Evolutionary conservation across 2,113 vertebrate genomes (phyloP), one percentile per base, ranked within the genome.

Genomic region (Kobus ellipsiprymnus): DNA sequence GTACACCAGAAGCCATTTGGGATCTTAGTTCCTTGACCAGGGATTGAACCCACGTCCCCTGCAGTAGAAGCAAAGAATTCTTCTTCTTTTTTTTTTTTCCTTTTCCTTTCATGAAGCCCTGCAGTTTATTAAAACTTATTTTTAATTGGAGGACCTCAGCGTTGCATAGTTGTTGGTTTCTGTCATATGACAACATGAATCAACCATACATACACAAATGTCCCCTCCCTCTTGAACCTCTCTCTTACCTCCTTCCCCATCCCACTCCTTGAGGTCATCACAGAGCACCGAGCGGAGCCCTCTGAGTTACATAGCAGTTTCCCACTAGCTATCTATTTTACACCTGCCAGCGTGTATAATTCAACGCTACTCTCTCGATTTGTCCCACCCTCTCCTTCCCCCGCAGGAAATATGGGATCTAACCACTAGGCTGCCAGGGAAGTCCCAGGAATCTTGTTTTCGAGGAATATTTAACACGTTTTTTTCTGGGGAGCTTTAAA

Each of bases 401-500:
- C 40, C 1, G 0, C 12, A 44, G 23, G 40, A 44, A 25, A 44
- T 44, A 27, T 0, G 71, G 71, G 7, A 44, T 77, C 1, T 77
- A 77, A 44, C 71, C 36, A 77, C 23, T 14, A 27, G 71, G 25
- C 12, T 77, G 36, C 71, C 71, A 77, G 23, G 23, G 12, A 44
- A 44, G 71, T 44, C 71, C 71, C 71, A 54, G 33, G 62, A 55
- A 46, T 93, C 54, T 1, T 6, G 55, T 62, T 64, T 96, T 60
- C 60, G 87, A 62, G 30, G 14, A 54, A 30, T 50, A 91, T 48
- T 90, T 54, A 59, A 50, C 80, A 85, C 36, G 44, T 4, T 57
- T 46, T 40, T 33, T 94, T 85, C 78, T 86, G n/a, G 54, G 36
- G 59, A 19, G 50, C n/a, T 87, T 90, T 80, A 77, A 23, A 54